A percentile compares a stretch with the other conserved stretches of the same genome.
Conservation (phyloP, 2,797 vertebrate genomes). For the Sebastes cheni region DNA sequence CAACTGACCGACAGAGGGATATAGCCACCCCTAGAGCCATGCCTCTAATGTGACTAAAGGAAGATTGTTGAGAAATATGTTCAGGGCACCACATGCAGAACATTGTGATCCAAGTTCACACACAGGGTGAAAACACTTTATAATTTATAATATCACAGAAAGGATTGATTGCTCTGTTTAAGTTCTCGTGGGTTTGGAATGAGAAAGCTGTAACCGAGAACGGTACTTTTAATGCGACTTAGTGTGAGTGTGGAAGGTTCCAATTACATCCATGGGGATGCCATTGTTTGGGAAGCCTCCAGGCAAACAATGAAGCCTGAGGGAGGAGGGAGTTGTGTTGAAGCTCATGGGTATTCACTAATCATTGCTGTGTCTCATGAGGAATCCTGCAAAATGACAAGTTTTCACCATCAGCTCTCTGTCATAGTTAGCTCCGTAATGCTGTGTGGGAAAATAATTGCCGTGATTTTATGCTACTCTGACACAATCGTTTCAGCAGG, state of each 20-base stretch:
- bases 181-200: slow-evolving; percentile 7
- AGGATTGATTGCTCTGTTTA: slow-evolving; percentile 3
- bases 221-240: slow-evolving; percentile 19
- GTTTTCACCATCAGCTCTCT: slow-evolving; percentile 33
- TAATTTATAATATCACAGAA: not conserved
- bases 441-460: slow-evolving; percentile 53
- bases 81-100: not conserved
- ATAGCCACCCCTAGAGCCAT: not conserved
- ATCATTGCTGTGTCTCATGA: slow-evolving; percentile 53
- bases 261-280: slow-evolving; percentile 59
- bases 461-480: slow-evolving; percentile 20
- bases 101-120: not conserved
- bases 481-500: slow-evolving; percentile 20
- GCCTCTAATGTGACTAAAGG: not conserved
- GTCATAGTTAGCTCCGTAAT: slow-evolving; percentile 21
- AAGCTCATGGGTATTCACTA: slow-evolving; percentile 62
- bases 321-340: slow-evolving; percentile 50
- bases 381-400: slow-evolving; percentile 50
- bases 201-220: slow-evolving; percentile 18
- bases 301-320: slow-evolving; percentile 55
- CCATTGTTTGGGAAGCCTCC: slow-evolving; percentile 65
- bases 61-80: not conserved
- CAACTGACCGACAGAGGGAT: not conserved
- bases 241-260: slow-evolving; percentile 40
- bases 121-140: not conserved